A percentile compares a stretch with the other conserved stretches of the same genome.
phyloP scores from a whole-genome alignment of 2,797 vertebrate species.

The Furcifer pardalis region DNA sequence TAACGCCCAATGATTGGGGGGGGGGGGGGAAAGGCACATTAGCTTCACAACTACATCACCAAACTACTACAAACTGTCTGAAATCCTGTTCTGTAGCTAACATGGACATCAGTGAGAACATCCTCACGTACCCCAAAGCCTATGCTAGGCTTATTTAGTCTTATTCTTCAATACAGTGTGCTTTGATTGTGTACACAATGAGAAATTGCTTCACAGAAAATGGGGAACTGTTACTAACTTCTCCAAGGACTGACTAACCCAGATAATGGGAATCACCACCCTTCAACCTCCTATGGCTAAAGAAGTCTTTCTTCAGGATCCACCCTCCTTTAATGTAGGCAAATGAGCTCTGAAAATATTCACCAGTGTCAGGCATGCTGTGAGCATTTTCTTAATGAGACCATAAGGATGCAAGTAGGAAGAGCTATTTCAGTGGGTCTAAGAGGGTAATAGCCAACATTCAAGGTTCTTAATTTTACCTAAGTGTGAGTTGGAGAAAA shows the following conservation, averaged over 20 bases:
- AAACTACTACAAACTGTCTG: too few species aligned
- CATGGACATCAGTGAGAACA: too few species aligned
- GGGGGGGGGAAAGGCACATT: too few species aligned
- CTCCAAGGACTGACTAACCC: slow-evolving; percentile 61
- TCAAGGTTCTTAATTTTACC: slow-evolving; percentile 77
- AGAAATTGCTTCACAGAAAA: slow-evolving; percentile 39
- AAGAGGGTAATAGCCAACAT: slow-evolving; percentile 71
- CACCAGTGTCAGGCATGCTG: slow-evolving; percentile 77
- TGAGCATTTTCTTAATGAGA: slow-evolving; percentile 77
- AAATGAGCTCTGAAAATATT: slow-evolving; percentile 81
- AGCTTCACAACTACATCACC: too few species aligned
- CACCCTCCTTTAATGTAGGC: slow-evolving; percentile 77
- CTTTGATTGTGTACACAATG: slow-evolving; percentile 43
- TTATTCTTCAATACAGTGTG: slow-evolving; percentile 28
- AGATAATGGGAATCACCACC: slow-evolving; percentile 65
- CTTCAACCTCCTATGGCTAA: slow-evolving; percentile 66
- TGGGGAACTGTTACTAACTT: slow-evolving; percentile 47
- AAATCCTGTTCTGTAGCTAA: too few species aligned
- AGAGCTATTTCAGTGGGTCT: slow-evolving; percentile 75
- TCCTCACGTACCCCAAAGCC: slow-evolving; percentile 9
- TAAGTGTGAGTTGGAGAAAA: slow-evolving; percentile 70
- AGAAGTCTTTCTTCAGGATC: slow-evolving; percentile 62
- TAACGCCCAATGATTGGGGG: too few species aligned
- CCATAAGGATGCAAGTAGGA: slow-evolving; percentile 74
- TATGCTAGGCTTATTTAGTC: background rate